A percentile compares a stretch with the other conserved stretches of the same genome.
phyloP scores from a whole-genome alignment of 2,113 vertebrate genomes.

The Ceyx margarethae region DNA sequence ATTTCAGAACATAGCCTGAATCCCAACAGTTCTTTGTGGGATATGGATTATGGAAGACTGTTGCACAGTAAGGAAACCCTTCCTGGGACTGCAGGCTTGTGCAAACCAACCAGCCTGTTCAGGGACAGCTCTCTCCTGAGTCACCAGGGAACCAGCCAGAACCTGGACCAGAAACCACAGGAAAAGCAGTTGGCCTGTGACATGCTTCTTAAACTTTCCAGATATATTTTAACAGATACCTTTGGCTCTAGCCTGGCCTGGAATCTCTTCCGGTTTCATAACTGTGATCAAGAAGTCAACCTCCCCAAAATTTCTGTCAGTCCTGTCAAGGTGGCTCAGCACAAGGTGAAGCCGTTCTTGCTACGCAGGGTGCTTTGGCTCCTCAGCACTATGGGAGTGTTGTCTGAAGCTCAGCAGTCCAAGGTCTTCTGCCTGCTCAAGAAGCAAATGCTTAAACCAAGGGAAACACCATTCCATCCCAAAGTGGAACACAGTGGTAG shows the following conservation, averaged over 20 bases:
- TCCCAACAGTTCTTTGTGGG: constrained; percentile 18
- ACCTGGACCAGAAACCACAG: neutral
- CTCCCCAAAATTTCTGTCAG: neutral
- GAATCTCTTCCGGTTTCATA: constrained; percentile 26
- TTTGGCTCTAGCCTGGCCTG: constrained; percentile 32
- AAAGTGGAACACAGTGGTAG: neutral
- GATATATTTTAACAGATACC: constrained; percentile 8
- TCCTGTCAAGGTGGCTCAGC: constrained; percentile 3
- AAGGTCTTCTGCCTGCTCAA: neutral
- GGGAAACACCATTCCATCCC: neutral
- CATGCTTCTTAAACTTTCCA: constrained; percentile 28
- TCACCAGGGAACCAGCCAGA: neutral
- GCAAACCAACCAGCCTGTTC: neutral
- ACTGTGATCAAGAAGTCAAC: constrained; percentile 17
- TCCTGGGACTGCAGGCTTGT: neutral
- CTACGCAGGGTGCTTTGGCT: neutral
- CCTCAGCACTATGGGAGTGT: neutral
- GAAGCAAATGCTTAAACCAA: neutral
- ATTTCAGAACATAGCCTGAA: constrained; percentile 33
- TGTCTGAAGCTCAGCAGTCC: constrained; percentile 14
- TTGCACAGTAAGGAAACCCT: neutral
- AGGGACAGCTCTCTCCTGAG: neutral
- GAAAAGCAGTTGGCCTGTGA: constrained; percentile 20
- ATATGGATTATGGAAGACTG: neutral
- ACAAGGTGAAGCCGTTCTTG: neutral